These are phyloP conservation scores for Psilopogon haemacephalus DNA, from an alignment of 2,113 vertebrate species.

Conservation along the genomic window DNA sequence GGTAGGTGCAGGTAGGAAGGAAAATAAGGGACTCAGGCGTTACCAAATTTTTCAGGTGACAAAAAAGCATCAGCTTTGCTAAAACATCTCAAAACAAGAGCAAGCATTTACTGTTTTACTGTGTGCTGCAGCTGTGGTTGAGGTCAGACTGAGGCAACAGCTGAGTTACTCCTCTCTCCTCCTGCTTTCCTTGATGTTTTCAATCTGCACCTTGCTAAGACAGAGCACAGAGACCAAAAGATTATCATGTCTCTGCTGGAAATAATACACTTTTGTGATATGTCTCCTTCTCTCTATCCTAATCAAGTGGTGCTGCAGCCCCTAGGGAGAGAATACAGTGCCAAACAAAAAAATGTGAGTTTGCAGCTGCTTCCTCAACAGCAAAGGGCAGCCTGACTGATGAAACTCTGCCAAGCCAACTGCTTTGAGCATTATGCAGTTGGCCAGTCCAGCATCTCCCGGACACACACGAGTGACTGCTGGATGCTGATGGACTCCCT, in stretches of 20 bases:
- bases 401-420: slow-evolving; percentile 35
- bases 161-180: neutral
- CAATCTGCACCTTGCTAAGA: neutral
- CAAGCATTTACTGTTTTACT: neutral
- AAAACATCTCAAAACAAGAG: neutral
- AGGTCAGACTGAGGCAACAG: neutral
- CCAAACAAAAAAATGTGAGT: slow-evolving; percentile 49
- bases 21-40: neutral
- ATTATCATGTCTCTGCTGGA: neutral
- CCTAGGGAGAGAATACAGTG: slow-evolving; percentile 3
- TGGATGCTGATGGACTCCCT: neutral
- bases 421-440: neutral
- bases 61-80: neutral
- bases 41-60: neutral
- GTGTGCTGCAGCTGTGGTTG: neutral
- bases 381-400: slow-evolving; percentile 42
- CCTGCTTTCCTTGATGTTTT: neutral
- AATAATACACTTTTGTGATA: neutral
- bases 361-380: slow-evolving; percentile 57
- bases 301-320: slow-evolving; percentile 37
- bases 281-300: slow-evolving; percentile 1
- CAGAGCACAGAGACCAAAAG: neutral
- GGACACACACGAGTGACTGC: neutral
- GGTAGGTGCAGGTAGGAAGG: neutral
- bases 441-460: neutral